A percentile compares a stretch with the other conserved stretches of the same genome.
Conservation (phyloP, 2,888 invertebrate genomes). For the Steinernema carpocapsae region DNA sequence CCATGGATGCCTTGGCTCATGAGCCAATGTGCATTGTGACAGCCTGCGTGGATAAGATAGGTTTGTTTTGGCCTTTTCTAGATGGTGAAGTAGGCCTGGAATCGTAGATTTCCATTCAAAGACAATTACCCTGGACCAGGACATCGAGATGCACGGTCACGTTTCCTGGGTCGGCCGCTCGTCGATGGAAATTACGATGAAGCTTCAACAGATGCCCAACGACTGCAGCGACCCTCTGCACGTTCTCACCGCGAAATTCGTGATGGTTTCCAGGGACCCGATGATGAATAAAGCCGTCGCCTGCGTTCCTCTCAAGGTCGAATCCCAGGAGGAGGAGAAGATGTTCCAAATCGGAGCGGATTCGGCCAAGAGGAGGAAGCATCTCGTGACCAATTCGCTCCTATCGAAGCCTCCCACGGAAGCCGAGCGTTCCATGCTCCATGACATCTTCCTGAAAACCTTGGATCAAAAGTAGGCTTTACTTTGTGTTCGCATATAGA, state of each 20-base stretch:
- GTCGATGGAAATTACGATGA: conserved; percentile 79
- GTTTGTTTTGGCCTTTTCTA: conserved; percentile 53
- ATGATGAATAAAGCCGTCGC: conserved; percentile 41
- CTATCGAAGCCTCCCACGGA: conserved; percentile 76
- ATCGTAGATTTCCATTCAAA: conserved; percentile 45
- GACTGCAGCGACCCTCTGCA: conserved; percentile 36
- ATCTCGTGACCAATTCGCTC: conserved; percentile 74
- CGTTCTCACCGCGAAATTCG: conserved; percentile 75
- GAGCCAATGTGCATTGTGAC: conserved; percentile 76
- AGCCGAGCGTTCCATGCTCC: conserved; percentile 77
- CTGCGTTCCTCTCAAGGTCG: conserved; percentile 68
- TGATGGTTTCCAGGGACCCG: conserved; percentile 78
- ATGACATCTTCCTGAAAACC: conserved; percentile 76
- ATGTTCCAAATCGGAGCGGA: conserved; percentile 74
- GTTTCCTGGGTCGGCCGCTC: conserved; percentile 80
- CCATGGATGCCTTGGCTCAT: conserved; percentile 71
- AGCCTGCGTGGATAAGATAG: conserved; percentile 78
- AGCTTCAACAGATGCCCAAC: conserved; percentile 75
- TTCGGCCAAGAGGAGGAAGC: conserved; percentile 73
- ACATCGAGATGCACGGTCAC: conserved; percentile 78
- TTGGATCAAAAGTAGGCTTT: conserved; percentile 69
- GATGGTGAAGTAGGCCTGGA: conserved; percentile 4
- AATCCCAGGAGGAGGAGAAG: conserved; percentile 75
- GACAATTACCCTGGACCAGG: conserved; percentile 71
- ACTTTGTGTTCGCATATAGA: not conserved